Evolutionary conservation across 2,888 invertebrate species (phyloP), one percentile per base, ranked within the genome.

Genomic region (Dolomedes plantarius): DNA sequence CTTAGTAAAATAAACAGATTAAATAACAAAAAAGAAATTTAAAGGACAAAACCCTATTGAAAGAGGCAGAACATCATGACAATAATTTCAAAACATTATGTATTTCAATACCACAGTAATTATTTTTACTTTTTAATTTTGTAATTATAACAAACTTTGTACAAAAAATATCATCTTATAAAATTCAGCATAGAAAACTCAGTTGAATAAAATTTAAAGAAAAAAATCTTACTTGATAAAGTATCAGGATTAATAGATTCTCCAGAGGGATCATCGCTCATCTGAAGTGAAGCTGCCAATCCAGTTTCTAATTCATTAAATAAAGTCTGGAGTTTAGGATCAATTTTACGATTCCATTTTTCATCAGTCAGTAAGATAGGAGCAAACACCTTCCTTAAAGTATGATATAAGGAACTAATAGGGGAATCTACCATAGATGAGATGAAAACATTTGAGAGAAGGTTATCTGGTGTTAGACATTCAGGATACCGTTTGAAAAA

Each of bases 401-500:
- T 92, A 90, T 94, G 93, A 90, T 94, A 94, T 23, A 94, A 91
- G 1, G 94, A 92, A 73, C 92, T 92, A 32, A 93, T 91, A 13
- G 94, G 93, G 29, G 94, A 93, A 89, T 93, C 94, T 62, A 92
- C 90, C 90, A 94, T 92, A 0, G 94, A 93, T 2, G 94, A 93
- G 6, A 94, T 93, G 89, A 93, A 93, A 62, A 94, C 91, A 86
- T 92, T 92, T 28, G 91, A 91, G 86, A 93, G 92, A 72, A 94
- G 91, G 90, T 94, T 94, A 65, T 94, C 93, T 11, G 93, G 92
- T 13, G 93, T 93, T 67, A 94, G 92, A 11, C 92, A 91, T 23
- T 92, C 92, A n/a, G 94, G 93, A 81, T 91, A 91, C 7, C 92
- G 91, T 92, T 95, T 95, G 90, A 93, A 94, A 91, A 94, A 94